A percentile compares a stretch with the other conserved stretches of the same genome.
Conservation (phyloP, 2,113 vertebrate species). For the Microtus pennsylvanicus region DNA sequence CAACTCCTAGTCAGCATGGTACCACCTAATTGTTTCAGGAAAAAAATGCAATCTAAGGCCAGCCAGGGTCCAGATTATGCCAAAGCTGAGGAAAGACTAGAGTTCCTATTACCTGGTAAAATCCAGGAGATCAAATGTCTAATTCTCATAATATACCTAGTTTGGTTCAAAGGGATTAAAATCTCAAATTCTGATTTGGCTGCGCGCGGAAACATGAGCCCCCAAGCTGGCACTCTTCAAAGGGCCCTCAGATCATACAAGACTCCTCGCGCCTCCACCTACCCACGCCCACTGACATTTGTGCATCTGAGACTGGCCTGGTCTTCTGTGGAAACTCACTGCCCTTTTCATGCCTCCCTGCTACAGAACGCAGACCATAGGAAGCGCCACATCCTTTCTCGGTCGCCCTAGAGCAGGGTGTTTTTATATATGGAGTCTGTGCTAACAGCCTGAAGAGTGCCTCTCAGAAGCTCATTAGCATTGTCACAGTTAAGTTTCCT, state of each 20-base stretch:
- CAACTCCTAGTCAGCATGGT: background rate
- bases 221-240: background rate
- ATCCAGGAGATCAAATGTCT: constrained; percentile 59
- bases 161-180: constrained; percentile 67
- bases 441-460: constrained; percentile 17
- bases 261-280: background rate
- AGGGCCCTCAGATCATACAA: background rate
- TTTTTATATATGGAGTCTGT: background rate
- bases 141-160: constrained; percentile 32
- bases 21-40: background rate
- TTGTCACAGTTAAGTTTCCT: constrained; percentile 29
- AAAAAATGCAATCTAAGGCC: constrained; percentile 45
- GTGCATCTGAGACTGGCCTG: constrained; percentile 23
- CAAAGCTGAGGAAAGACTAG: background rate
- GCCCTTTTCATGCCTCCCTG: constrained; percentile 18
- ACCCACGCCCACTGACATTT: background rate
- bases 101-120: constrained; percentile 1
- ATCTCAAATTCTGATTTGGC: constrained; percentile 68
- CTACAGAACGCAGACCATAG: background rate
- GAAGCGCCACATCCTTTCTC: constrained; percentile 66
- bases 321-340: constrained; percentile 46
- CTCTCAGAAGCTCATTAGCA: constrained; percentile 27
- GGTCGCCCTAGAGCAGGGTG: constrained; percentile 12
- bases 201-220: constrained; percentile 61
- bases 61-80: background rate